Conservation (phyloP, 2,797 vertebrate species). For the Spondyliosoma cantharus region DNA sequence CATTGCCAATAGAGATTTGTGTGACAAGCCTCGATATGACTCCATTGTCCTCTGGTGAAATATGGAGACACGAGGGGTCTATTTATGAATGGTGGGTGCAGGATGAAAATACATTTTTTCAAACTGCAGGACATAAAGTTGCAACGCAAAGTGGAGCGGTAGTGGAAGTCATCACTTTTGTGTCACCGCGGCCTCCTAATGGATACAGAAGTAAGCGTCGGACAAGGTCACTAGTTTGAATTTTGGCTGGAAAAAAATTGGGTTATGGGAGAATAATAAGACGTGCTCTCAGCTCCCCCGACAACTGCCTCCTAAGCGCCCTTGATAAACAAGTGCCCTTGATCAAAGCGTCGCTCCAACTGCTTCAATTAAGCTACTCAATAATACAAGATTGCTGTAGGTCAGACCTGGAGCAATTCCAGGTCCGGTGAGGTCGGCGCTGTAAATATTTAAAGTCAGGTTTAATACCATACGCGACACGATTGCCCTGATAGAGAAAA, state of each 20-base stretch:
- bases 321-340: conserved; percentile 52
- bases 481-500: neutral
- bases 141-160: conserved; percentile 41
- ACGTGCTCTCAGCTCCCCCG: conserved; percentile 11
- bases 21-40: conserved; percentile 65
- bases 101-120: conserved; percentile 52
- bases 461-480: neutral
- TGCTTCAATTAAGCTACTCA: conserved; percentile 27
- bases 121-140: conserved; percentile 38
- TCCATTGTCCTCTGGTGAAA: conserved; percentile 73
- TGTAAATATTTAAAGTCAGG: conserved; percentile 27
- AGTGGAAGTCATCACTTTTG: conserved; percentile 47
- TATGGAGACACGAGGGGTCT: conserved; percentile 43
- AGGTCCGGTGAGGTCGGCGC: neutral
- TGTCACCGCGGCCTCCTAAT: conserved; percentile 37
- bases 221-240: conserved; percentile 61
- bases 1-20: conserved; percentile 70
- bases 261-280: conserved; percentile 31
- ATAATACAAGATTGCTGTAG: neutral
- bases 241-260: conserved; percentile 40
- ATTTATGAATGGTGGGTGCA: conserved; percentile 54
- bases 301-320: conserved; percentile 9
- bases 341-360: conserved; percentile 36
- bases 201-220: conserved; percentile 30
- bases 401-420: neutral